Evolutionary conservation across 2,797 vertebrate species (phyloP).

Genomic region (Rhodeus uyekii): DNA sequence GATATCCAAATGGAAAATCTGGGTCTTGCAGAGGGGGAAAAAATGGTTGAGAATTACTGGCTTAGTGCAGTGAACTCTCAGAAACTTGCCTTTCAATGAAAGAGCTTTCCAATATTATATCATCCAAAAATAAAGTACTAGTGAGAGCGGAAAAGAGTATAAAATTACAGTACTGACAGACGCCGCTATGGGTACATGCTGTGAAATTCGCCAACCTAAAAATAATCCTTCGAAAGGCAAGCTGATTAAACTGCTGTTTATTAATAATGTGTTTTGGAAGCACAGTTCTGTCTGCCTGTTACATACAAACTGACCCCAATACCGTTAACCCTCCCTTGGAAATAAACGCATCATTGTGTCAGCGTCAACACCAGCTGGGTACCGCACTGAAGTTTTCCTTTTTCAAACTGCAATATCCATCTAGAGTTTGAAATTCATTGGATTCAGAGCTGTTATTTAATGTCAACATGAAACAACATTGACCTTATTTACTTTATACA

Average conservation of each 20-base stretch:
- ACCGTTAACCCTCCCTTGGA: slow-evolving; percentile 21
- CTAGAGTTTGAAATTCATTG: not conserved
- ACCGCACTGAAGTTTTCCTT: not conserved
- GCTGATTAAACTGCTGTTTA: slow-evolving; percentile 46
- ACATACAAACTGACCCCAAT: slow-evolving; percentile 32
- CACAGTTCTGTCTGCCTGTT: slow-evolving; percentile 16
- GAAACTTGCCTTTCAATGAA: slow-evolving; percentile 2
- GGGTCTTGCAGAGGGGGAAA: not conserved
- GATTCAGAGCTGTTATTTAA: slow-evolving; percentile 3
- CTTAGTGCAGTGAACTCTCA: slow-evolving; percentile 3
- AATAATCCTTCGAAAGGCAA: slow-evolving; percentile 45
- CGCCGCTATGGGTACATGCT: not conserved
- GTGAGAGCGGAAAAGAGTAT: slow-evolving; percentile 13
- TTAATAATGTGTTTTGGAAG: slow-evolving; percentile 45
- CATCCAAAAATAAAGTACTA: slow-evolving; percentile 30
- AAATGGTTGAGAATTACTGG: not conserved
- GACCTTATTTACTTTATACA: not conserved
- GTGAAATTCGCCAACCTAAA: slow-evolving; percentile 39
- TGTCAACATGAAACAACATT: not conserved
- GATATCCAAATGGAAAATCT: slow-evolving; percentile 8
- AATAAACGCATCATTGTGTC: slow-evolving; percentile 11
- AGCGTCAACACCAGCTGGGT: not conserved
- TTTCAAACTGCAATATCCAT: not conserved
- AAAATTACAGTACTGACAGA: slow-evolving; percentile 35
- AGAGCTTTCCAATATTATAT: slow-evolving; percentile 22